Evolutionary conservation across 2,113 vertebrate species (phyloP).

Genomic region (Oceanodroma tethys): DNA sequence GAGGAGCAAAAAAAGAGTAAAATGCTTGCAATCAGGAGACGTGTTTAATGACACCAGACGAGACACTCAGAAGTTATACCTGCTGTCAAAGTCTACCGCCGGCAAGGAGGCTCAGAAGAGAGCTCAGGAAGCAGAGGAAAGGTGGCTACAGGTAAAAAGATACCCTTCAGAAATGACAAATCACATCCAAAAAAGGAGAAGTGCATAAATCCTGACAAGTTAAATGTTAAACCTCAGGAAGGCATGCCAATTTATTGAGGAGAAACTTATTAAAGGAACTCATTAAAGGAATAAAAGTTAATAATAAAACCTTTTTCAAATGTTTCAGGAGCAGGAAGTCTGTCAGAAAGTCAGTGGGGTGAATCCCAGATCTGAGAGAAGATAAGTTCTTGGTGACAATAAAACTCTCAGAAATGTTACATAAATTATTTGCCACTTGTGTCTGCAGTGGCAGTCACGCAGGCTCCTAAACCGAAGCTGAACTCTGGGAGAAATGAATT

Average conservation of each 20-base stretch:
- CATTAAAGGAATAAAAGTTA: constrained; percentile 35
- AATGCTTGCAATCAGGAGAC: not conserved
- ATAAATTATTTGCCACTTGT: not conserved
- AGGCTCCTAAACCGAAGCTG: not conserved
- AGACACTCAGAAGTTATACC: not conserved
- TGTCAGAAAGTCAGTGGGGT: constrained; percentile 14
- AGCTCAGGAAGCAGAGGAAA: not conserved
- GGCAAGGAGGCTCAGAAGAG: not conserved
- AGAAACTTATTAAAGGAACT: constrained; percentile 18
- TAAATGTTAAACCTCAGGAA: constrained; percentile 28
- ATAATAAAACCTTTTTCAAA: constrained; percentile 51
- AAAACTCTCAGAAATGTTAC: not conserved
- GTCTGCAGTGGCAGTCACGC: not conserved
- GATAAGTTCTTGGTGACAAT: not conserved
- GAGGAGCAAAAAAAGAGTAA: not conserved
- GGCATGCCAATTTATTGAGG: constrained; percentile 1
- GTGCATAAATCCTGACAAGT: not conserved
- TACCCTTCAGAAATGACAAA: not conserved
- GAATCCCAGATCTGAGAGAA: constrained; percentile 14
- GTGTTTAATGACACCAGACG: rapidly evolving
- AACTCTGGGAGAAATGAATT: not conserved
- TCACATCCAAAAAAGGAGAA: not conserved
- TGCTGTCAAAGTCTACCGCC: not conserved
- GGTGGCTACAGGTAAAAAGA: not conserved
- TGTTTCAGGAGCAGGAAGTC: constrained; percentile 22